Evolutionary conservation across 1,140 invertebrate species (phyloP).

Genomic region (Ostrea edulis): DNA sequence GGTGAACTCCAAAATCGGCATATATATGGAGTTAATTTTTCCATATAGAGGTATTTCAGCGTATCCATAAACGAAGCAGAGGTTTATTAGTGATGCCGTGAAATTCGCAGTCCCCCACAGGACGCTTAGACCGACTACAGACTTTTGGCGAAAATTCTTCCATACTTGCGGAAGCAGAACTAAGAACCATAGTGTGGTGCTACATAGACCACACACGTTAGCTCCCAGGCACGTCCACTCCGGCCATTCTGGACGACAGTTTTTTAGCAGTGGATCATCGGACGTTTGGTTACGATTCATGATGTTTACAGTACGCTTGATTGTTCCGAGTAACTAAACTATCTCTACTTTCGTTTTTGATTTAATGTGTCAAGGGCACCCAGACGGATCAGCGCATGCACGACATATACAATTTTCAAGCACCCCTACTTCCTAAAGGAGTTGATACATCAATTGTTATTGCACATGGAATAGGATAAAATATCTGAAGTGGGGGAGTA

Average conservation of each 20-base stretch:
- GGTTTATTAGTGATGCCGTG: constrained; percentile 66
- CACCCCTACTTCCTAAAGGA: no score
- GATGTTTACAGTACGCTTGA: not conserved
- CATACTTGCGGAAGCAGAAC: constrained; percentile 68
- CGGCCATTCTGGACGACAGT: constrained; percentile 64
- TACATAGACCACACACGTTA: constrained; percentile 65
- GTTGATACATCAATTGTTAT: no score
- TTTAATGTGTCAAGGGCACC: not conserved
- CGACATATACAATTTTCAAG: not conserved
- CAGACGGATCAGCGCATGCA: not conserved
- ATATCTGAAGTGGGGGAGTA: no score
- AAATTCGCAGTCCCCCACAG: constrained; percentile 68
- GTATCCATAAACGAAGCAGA: constrained; percentile 67
- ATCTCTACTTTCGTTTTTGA: constrained; percentile 12
- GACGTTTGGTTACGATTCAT: no score
- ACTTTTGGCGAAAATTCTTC: constrained; percentile 68
- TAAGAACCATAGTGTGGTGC: constrained; percentile 66
- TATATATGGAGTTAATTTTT: constrained; percentile 61
- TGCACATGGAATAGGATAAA: no score
- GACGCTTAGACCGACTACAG: constrained; percentile 62
- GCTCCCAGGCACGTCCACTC: constrained; percentile 60
- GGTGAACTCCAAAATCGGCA: constrained; percentile 62
- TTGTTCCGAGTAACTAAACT: not conserved
- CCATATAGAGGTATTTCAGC: constrained; percentile 62
- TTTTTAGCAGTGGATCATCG: constrained; percentile 51